Evolutionary conservation across 2,113 vertebrate genomes (phyloP).

Genomic region (Cynocephalus volans): DNA sequence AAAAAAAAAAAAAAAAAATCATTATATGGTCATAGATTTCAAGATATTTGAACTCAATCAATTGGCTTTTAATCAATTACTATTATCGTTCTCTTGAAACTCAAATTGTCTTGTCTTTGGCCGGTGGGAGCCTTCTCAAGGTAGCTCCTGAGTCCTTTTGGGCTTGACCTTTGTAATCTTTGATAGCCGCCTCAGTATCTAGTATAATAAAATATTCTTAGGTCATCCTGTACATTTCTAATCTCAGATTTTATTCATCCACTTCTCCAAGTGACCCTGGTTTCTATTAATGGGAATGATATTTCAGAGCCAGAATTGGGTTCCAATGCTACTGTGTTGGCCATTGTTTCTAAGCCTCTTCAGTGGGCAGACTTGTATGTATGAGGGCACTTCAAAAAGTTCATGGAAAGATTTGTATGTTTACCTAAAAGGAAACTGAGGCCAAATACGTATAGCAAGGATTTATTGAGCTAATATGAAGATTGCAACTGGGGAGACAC

Average conservation of each 20-base stretch:
- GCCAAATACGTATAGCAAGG: too few relatives aligned
- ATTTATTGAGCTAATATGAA: too few relatives aligned
- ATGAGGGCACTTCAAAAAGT: too few relatives aligned
- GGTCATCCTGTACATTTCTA: not conserved
- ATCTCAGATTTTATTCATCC: not conserved
- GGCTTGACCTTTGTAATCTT: not conserved
- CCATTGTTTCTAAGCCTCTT: slow-evolving; percentile 49
- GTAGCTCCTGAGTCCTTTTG: not conserved
- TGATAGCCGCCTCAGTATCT: slow-evolving; percentile 10
- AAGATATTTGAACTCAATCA: not conserved
- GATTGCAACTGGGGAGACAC: too few relatives aligned
- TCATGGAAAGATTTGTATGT: too few relatives aligned
- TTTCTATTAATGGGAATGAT: not conserved
- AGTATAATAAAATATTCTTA: slow-evolving; percentile 13
- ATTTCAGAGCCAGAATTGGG: not conserved
- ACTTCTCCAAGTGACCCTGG: not conserved
- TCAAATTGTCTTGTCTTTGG: not conserved
- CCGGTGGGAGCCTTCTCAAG: not conserved
- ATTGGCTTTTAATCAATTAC: slow-evolving; percentile 34
- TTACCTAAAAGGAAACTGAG: too few relatives aligned
- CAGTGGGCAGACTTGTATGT: not conserved
- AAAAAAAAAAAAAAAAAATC: too few relatives aligned
- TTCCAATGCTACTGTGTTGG: not conserved
- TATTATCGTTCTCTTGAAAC: slow-evolving; percentile 7
- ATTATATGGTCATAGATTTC: not conserved